A percentile compares a stretch with the other conserved stretches of the same genome.
phyloP scores from a whole-genome alignment of 2,113 vertebrate genomes.

The Rhynchomys soricoides region DNA sequence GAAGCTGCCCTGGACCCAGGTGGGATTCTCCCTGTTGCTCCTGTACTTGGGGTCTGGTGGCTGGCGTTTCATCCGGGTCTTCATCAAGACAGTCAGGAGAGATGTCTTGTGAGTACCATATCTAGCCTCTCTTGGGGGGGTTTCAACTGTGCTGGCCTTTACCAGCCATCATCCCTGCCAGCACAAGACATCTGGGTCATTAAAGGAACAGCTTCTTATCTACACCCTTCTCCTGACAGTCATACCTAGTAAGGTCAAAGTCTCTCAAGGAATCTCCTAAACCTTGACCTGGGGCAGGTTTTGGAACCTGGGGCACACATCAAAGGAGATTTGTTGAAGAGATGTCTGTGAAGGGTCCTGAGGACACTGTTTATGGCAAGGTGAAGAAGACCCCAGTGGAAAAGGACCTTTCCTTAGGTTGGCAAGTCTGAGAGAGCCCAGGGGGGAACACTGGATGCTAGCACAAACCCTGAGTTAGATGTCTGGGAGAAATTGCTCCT shows the following conservation, averaged over 20 bases:
- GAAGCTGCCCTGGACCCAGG: conserved; percentile 93
- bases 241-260: conserved; percentile 21
- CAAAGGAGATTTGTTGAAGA: background rate
- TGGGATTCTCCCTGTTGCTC: conserved; percentile 89
- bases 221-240: background rate
- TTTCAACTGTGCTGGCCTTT: background rate
- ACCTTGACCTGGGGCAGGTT: background rate
- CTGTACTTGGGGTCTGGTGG: conserved; percentile 95
- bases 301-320: background rate
- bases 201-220: background rate
- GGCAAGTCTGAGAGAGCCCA: background rate
- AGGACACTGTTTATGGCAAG: background rate
- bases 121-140: background rate
- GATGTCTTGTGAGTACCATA: conserved; percentile 92
- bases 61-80: conserved; percentile 91
- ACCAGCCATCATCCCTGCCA: background rate
- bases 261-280: background rate
- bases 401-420: background rate
- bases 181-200: background rate
- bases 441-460: background rate
- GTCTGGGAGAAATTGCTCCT: background rate
- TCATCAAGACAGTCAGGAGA: conserved; percentile 92
- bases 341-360: background rate
- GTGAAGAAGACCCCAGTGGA: background rate
- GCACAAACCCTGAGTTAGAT: background rate